Evolutionary conservation across 37 sponge, comb jelly and placozoan genomes (phyloP).

Genomic region (Corticium candelabrum): DNA sequence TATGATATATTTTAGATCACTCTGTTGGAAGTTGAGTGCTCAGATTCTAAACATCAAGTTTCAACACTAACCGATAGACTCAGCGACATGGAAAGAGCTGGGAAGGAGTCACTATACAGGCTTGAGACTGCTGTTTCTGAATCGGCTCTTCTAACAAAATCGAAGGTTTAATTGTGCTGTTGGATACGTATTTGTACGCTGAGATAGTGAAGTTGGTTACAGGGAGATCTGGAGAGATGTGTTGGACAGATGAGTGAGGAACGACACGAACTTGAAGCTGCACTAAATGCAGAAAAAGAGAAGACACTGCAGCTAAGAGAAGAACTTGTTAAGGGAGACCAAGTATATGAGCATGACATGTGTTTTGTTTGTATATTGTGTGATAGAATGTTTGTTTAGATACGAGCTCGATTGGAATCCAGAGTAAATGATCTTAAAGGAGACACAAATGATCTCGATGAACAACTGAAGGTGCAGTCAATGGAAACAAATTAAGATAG

Average conservation of each 20-base stretch:
- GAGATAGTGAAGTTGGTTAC: too few relatives aligned
- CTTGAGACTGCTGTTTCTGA: background rate
- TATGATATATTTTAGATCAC: too few relatives aligned
- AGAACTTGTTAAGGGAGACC: background rate
- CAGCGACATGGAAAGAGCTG: background rate
- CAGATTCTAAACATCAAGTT: background rate
- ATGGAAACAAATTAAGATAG: background rate
- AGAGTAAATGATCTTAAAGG: background rate
- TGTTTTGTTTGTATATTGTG: background rate
- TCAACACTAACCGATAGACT: background rate
- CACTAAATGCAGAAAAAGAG: background rate
- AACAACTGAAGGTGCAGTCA: background rate
- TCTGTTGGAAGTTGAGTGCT: background rate
- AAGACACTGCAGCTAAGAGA: background rate
- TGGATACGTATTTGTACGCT: too few relatives aligned
- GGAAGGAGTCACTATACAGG: background rate
- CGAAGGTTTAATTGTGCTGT: background rate
- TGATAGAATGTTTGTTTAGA: too few relatives aligned
- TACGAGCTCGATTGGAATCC: background rate
- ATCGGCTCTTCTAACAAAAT: background rate
- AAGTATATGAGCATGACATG: background rate
- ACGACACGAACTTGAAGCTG: background rate
- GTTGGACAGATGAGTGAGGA: background rate
- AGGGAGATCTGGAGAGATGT: too few relatives aligned
- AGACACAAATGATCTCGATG: background rate